Evolutionary conservation across 2,113 vertebrate species (phyloP).

Genomic region (Camelus bactrianus): DNA sequence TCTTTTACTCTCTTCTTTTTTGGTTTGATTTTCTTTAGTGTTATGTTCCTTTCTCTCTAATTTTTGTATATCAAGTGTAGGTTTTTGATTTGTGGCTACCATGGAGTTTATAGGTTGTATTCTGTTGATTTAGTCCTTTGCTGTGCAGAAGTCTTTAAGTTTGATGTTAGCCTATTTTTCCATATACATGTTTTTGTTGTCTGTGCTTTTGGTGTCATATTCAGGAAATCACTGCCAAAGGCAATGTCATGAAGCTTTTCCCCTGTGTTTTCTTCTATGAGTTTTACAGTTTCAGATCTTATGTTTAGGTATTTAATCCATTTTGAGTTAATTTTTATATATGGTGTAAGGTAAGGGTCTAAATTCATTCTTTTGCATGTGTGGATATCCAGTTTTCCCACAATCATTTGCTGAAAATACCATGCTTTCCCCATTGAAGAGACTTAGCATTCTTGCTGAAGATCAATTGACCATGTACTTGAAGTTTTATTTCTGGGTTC

Average conservation of each 20-base stretch:
- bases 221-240: neutral
- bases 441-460: neutral
- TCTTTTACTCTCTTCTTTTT: too few relatives aligned
- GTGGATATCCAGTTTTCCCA: neutral
- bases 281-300: neutral
- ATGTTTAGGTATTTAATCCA: neutral
- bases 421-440: neutral
- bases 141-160: neutral
- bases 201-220: neutral
- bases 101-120: neutral
- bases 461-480: neutral
- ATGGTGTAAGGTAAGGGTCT: neutral
- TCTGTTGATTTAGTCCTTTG: neutral
- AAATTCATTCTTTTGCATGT: neutral
- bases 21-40: too few relatives aligned
- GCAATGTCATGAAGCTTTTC: neutral
- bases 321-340: conserved; percentile 24
- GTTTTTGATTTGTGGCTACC: too few relatives aligned
- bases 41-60: too few relatives aligned
- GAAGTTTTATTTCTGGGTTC: neutral
- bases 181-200: neutral
- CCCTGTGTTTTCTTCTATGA: neutral
- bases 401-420: neutral
- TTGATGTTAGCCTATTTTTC: neutral
- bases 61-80: too few relatives aligned